Percentiles rank a stretch among this genome's conserved stretches.
Evolutionary conservation across 64 coral and sea anemone genomes (phyloP).

Genomic region (Pocillopora verrucosa): DNA sequence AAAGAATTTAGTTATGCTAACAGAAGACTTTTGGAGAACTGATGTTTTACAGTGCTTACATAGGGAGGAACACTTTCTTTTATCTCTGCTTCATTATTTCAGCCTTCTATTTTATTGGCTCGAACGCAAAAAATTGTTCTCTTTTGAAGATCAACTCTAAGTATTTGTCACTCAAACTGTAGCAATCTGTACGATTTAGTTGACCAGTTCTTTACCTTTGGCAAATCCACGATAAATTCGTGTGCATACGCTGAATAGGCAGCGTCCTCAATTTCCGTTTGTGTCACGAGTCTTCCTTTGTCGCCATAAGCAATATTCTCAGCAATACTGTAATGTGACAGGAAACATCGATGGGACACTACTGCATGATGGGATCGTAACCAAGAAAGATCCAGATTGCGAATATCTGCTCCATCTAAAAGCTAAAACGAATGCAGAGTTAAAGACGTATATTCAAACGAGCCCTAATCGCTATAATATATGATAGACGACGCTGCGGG

Average conservation of each 20-base stretch:
- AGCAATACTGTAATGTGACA: conserved; percentile 70
- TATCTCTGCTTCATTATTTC: too few relatives aligned
- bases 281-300: conserved; percentile 41
- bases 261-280: conserved; percentile 60
- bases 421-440: conserved; percentile 33
- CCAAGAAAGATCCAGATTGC: conserved; percentile 48
- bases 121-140: too few relatives aligned
- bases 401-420: conserved; percentile 64
- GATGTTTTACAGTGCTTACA: too few relatives aligned
- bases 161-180: not conserved
- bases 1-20: too few relatives aligned
- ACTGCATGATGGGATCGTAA: conserved; percentile 75
- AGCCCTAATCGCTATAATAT: too few relatives aligned
- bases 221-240: conserved; percentile 54
- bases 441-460: too few relatives aligned
- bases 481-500: too few relatives aligned
- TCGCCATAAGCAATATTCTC: conserved; percentile 80
- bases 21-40: too few relatives aligned
- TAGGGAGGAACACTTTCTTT: too few relatives aligned
- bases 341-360: conserved; percentile 61
- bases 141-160: not conserved
- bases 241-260: conserved; percentile 63
- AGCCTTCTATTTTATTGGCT: too few relatives aligned
- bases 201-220: conserved; percentile 37
- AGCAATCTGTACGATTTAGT: not conserved